Evolutionary conservation across 2,888 invertebrate species (phyloP).

Genomic region (Drosophila helvetica): DNA sequence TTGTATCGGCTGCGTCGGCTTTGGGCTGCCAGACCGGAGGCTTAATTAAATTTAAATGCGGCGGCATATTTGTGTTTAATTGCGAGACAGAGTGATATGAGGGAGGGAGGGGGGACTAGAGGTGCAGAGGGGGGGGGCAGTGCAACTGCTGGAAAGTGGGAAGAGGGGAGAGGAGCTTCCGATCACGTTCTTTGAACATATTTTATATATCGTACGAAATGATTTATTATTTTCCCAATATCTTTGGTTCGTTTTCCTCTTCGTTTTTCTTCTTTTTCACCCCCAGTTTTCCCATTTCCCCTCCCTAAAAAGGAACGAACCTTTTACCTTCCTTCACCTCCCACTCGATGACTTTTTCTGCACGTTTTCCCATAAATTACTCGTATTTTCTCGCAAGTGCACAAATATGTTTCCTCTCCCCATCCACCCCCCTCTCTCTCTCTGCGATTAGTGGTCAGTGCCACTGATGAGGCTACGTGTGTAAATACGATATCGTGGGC

Average conservation of each 20-base stretch:
- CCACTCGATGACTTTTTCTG: constrained; percentile 31
- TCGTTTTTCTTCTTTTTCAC: neutral
- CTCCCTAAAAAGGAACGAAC: no score
- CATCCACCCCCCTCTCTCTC: neutral
- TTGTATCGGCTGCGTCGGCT: neutral
- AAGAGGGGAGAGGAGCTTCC: constrained; percentile 25
- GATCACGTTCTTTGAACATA: constrained; percentile 73
- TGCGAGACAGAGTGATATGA: neutral
- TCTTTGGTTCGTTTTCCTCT: no score
- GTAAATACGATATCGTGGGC: constrained; percentile 62
- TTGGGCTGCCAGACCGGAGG: neutral
- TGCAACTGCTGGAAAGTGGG: no score
- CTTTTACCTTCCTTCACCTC: neutral
- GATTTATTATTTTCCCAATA: constrained; percentile 64
- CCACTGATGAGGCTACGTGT: constrained; percentile 59
- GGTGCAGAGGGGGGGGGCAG: no score
- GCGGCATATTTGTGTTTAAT: constrained; percentile 30
- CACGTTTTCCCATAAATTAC: constrained; percentile 72
- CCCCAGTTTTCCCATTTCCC: no score
- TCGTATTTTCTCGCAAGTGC: constrained; percentile 30
- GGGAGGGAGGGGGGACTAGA: neutral
- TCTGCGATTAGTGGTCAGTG: constrained; percentile 65
- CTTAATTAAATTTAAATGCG: constrained; percentile 42
- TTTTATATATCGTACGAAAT: constrained; percentile 25
- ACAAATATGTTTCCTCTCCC: constrained; percentile 33